Percentiles rank a stretch among this genome's conserved stretches.
Evolutionary conservation across 2,888 invertebrate species (phyloP).

Genomic region (Parnassius glacialis): DNA sequence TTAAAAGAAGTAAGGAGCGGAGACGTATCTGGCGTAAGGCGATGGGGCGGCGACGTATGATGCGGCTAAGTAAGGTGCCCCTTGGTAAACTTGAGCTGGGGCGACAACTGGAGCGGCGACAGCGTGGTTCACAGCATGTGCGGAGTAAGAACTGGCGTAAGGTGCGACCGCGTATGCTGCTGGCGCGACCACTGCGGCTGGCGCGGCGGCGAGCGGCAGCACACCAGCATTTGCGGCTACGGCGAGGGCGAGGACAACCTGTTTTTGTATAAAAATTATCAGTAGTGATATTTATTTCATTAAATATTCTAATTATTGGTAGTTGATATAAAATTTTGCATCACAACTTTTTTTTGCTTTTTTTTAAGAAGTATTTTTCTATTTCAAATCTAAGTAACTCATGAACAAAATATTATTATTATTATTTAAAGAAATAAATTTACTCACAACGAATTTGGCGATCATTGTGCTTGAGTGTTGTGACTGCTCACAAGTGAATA

Average conservation of each 20-base stretch:
- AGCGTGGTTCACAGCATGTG: slow-evolving; percentile 88
- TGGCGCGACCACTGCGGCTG: slow-evolving; percentile 81
- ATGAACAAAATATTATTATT: too few relatives aligned
- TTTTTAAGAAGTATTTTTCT: too few relatives aligned
- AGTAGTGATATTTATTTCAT: too few relatives aligned
- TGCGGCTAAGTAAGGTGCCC: slow-evolving; percentile 41
- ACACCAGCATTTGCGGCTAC: slow-evolving; percentile 60
- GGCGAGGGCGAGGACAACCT: slow-evolving; percentile 67
- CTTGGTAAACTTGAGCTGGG: slow-evolving; percentile 50
- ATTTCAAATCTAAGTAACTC: too few relatives aligned
- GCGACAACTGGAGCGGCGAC: slow-evolving; percentile 84
- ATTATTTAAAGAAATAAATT: slow-evolving; percentile 4
- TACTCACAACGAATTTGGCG: slow-evolving; percentile 77
- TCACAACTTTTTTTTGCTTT: too few relatives aligned
- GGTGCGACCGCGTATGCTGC: slow-evolving; percentile 84
- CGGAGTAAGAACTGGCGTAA: slow-evolving; percentile 88
- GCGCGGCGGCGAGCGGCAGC: slow-evolving; percentile 57
- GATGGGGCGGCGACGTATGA: slow-evolving; percentile 35
- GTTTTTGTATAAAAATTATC: too few relatives aligned
- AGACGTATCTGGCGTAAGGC: slow-evolving; percentile 38
- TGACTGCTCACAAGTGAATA: slow-evolving; percentile 70
- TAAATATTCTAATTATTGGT: too few relatives aligned
- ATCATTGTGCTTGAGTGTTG: slow-evolving; percentile 71
- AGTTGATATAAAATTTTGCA: too few relatives aligned
- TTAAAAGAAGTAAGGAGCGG: slow-evolving; percentile 53